Evolutionary conservation across 2,888 invertebrate genomes (phyloP).

Genomic region (Andrena haemorrhoa): DNA sequence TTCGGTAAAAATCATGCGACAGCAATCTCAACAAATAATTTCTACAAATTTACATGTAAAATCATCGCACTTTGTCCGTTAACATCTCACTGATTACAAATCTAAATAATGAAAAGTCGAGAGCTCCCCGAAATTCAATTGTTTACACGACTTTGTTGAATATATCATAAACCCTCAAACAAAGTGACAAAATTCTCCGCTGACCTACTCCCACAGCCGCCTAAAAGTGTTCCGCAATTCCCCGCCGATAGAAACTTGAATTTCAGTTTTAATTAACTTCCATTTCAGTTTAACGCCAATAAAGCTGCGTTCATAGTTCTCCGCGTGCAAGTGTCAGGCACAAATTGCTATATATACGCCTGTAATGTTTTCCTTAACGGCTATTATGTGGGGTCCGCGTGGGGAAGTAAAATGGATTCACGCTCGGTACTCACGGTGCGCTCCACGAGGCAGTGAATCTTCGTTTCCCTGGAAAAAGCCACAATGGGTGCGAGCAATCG

Average conservation of each 20-base stretch:
- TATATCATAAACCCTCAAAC: not conserved
- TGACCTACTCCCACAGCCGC: constrained; percentile 26
- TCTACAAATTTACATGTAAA: no score
- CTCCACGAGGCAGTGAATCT: constrained; percentile 51
- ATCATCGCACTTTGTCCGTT: no score
- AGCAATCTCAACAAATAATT: no score
- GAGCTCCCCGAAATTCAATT: no score
- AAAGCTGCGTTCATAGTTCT: constrained; percentile 32
- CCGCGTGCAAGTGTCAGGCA: constrained; percentile 42
- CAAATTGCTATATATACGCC: constrained; percentile 47
- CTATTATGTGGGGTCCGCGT: constrained; percentile 43
- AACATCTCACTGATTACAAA: no score
- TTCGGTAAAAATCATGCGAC: no score
- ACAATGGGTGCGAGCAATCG: constrained; percentile 74
- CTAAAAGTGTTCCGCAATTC: constrained; percentile 25
- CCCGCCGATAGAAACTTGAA: constrained; percentile 11
- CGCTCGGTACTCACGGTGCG: constrained; percentile 35
- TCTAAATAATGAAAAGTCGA: no score
- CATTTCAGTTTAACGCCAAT: constrained; percentile 30
- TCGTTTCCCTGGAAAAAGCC: constrained; percentile 69
- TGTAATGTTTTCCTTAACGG: constrained; percentile 60
- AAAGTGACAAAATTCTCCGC: constrained; percentile 31
- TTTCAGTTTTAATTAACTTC: constrained; percentile 45
- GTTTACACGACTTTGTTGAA: no score
- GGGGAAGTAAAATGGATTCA: constrained; percentile 53